Evolutionary conservation across 2,113 vertebrate genomes (phyloP).

Genomic region (Todiramphus saurophagus): DNA sequence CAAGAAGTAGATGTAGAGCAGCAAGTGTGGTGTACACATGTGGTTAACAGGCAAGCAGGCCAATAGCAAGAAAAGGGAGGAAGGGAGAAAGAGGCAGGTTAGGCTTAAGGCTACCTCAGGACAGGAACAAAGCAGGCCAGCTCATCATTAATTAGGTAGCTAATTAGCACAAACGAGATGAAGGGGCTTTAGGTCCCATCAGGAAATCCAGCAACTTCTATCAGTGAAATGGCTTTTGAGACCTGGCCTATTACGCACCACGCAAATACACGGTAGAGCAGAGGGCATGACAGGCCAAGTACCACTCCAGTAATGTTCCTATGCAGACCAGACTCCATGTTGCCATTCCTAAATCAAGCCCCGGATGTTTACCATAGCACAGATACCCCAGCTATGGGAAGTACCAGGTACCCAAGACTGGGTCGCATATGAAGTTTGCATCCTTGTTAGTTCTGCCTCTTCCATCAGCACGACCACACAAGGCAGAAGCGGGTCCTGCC

Average conservation of each 20-base stretch:
- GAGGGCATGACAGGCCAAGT: neutral
- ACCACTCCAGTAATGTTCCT: neutral
- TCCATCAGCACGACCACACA: neutral
- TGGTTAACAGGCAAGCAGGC: slow-evolving; percentile 69
- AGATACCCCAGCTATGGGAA: neutral
- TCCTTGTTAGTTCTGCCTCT: neutral
- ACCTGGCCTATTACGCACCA: neutral
- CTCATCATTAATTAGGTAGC: neutral
- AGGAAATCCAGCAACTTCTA: neutral
- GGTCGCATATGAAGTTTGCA: neutral
- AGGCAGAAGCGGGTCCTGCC: neutral
- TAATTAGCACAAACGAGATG: slow-evolving; percentile 25
- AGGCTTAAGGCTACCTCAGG: slow-evolving; percentile 39
- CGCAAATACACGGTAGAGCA: neutral
- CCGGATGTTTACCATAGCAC: neutral
- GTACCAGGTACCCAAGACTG: neutral
- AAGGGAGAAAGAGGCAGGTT: slow-evolving; percentile 63
- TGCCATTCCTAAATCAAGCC: neutral
- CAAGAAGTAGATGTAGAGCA: slow-evolving; percentile 40
- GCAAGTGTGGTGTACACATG: slow-evolving; percentile 38
- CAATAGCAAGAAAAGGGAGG: slow-evolving; percentile 57
- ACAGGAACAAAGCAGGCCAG: slow-evolving; percentile 38
- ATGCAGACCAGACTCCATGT: fast-evolving
- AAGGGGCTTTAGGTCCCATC: neutral
- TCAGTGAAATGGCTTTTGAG: neutral